Evolutionary conservation across 37 sponge, comb jelly and placozoan genomes (phyloP), one percentile per base, ranked within the genome.

Genomic region (Cladorhizidae sp.): DNA sequence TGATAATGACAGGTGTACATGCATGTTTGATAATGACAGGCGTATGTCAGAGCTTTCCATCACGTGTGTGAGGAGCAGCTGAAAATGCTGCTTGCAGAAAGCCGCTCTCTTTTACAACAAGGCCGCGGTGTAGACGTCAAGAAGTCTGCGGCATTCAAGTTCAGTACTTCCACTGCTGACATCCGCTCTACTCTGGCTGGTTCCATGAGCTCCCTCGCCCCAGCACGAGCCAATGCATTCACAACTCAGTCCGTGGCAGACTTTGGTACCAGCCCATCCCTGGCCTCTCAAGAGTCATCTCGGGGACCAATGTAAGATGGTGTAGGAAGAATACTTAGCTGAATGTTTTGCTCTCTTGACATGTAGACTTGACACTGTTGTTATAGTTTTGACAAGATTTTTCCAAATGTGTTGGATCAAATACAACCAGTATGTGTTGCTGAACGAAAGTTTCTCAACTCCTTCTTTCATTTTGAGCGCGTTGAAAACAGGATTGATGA

Each of bases 381-480:
- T 43, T 40, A 23, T 55, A 88, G 88, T 62, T 83, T 83, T 57
- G 86, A 83, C 9, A 78, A 87, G 65, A 68, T 78, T 23, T 94
- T 94, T 71, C 40, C 49, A 2, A 35, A 63, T 3, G 41, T 95
- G 29, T 52, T 95, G 78, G 74, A 88, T 0, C 87, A 92, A 56
- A 40, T 95, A 20, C 82, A 92, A 37, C 90, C 93, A 20, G 73
- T 92, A 39, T 91, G 89, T 75, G 67, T 78, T 23, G 40, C 83
- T 23, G 95, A 95, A 57, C 79, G 88, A 80, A 82, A 80, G 69
- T 95, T 95, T 79, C 78, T 86, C 40, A 74, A 52, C 9, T 37
- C 76, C 18, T 95, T 95, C 87, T 95, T 95, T 55, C 86, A 92
- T 78, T 92, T 88, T 75, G 79, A 80, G 1, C 58, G 52, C 37